Evolutionary conservation across 2,113 vertebrate species (phyloP), one percentile per base, ranked within the genome.

Genomic region (Pleuronectes platessa): DNA sequence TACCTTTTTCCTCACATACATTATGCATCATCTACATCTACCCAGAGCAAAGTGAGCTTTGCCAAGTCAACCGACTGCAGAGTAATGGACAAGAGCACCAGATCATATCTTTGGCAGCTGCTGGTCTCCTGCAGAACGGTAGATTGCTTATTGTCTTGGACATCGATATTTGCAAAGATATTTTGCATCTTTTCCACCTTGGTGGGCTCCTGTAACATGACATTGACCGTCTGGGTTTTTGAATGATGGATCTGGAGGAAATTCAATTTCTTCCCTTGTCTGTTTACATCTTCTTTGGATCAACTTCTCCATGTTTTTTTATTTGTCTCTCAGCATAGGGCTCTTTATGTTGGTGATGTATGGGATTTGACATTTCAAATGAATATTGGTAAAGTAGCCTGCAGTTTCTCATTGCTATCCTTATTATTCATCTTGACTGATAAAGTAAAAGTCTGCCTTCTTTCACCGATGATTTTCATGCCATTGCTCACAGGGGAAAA

Each of bases 41-140:
- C 49, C 59, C 9, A 35, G 31, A 80, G 61, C 24, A 72, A 77
- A 74, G 31, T 37, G 63, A 78, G 61, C 56, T 63, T 81, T 74
- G 70, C 58, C 77, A 69, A 77, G 70, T 55, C 67, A 84, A 82
- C 60, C 62, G 42, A 64, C 40, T 61, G 61, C 62, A 63, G 70
- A 71, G 62, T 71, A 68, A 76, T 60, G 21, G 40, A 84, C 66
- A 61, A 61, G 45, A 73, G 56, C 68, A 61, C 21, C 47, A 55
- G 74, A 74, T 76, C 83, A 78, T 27, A 61, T 61, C 45, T 65
- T 71, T 76, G 76, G 71, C 78, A 79, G 60, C 17, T 17, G 24
- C 74, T 40, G 62, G 23, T 63, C 45, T 47, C 51, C 49, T 21
- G 62, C 21, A 59, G 26, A 31, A 83, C 65, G 73, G 61, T 7